Base-by-base conservation (phyloP, 2,888 invertebrate species). In the Nasonovia ribisnigri region DNA sequence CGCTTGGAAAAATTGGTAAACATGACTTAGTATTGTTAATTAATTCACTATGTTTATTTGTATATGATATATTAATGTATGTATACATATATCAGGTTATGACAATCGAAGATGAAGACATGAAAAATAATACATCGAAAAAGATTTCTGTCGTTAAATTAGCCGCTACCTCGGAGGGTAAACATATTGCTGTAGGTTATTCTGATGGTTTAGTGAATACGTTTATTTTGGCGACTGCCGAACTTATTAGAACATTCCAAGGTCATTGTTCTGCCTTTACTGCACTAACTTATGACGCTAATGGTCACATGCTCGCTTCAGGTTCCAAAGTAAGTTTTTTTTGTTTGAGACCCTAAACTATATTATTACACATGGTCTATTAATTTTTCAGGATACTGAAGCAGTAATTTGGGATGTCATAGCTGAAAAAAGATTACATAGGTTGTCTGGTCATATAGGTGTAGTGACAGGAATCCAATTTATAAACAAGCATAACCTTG, bases 361-460 rank as follows among this genome's bases (percentile, higher is more conserved):
- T 48, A 36, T 29, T 0, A 77, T 77, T 90, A 90, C 54, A 20
- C 95, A 94, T 42, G 46, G n/a, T 48, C 92, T 89, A 20, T 95
- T 94, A 92, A 94, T 93, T 94, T 96, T 96, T 43, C 95, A 98
- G 97, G 99, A 99, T 96, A 98, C 98, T 13, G 98, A 99, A 96
- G 97, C 99, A 11, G 98, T 99, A 88, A 96, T 99, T 2, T 99
- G 99, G 98, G 99, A 99, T 96, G 97, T 98, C 11, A 97, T 99
- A 13, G 97, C 98, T 91, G 99, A 99, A 96, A 97, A 97, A 93
- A 99, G 99, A 94, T 96, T 98, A 87, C 98, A 97, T 95, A 97
- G 99, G 94, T 97, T 99, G 94, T 97, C 97, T 95, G 99, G 99
- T 0, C 99, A 99, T 96, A 99, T 98, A 96, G 98, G 98, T 43